Base-by-base conservation (phyloP, 2,113 vertebrate species). In the Ophthalmolycus amberensis region DNA sequence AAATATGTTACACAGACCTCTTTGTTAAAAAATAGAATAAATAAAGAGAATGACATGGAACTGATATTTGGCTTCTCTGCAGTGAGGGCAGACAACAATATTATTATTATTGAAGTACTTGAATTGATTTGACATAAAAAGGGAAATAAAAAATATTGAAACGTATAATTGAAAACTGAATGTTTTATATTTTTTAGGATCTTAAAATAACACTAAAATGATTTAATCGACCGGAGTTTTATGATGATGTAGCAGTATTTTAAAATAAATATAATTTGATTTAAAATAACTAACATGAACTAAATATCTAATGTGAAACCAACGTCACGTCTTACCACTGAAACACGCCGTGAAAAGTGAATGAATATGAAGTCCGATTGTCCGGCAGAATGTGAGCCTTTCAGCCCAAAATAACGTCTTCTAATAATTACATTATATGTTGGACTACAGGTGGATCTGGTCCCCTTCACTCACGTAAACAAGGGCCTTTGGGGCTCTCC, bases 381-480 rank as follows among this genome's bases (percentile, higher is more conserved):
- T 69, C 58, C 52, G 16, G 15, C 25, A 69, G 27, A 32, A 27
- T 27, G 2, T 8, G 42, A 50, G 27, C 6, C 20, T 50, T 75
- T 56, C 32, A 73, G 60, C 3, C 59, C 3, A 15, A 85, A 38
- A 10, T 0, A 37, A 29, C 25, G 40, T 59, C 63, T 52, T 3
- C 44, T 1, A 40, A 37, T 83, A 74, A 85, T 88, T 75, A 40
- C 52, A 86, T 75, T 58, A 80, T 32, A 84, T 56, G 29, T 66
- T 46, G 27, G 65, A 72, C 71, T 78, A 88, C 92, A 91, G 85
- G 90, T 91, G 89, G 85, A 84, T 85, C 32, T 78, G 81, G 52
- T 18, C 73, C 56, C 50, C 38, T 34, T 71, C 80, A 34, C 12
- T 50, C 77, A 9, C 50, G 16, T 20, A 15, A 67, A 5, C 72